These are phyloP conservation scores for Dryobota labecula DNA, from an alignment of 2,888 invertebrate genomes.

Conservation along the genomic window DNA sequence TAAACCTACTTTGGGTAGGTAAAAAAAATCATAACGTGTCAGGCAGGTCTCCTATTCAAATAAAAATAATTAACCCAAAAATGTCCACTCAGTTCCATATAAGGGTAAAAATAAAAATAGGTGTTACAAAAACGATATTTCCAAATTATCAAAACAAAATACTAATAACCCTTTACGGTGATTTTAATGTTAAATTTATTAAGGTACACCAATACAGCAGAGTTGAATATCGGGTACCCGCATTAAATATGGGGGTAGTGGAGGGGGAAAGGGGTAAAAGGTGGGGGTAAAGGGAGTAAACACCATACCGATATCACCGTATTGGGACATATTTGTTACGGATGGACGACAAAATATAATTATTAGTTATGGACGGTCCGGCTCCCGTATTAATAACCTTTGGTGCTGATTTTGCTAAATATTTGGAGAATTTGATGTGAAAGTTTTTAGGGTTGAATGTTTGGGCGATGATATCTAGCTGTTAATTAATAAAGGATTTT, in stretches of 20 bases:
- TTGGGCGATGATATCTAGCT: slow-evolving; percentile 7
- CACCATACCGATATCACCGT: slow-evolving; percentile 66
- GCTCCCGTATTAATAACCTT: slow-evolving; percentile 59
- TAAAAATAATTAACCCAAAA: slow-evolving; percentile 21
- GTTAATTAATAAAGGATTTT: slow-evolving; percentile 22
- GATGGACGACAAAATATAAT: slow-evolving; percentile 68
- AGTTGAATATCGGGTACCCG: slow-evolving; percentile 65
- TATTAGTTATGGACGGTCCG: slow-evolving; percentile 63
- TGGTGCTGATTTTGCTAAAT: slow-evolving; percentile 58
- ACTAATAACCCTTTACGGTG: slow-evolving; percentile 58
- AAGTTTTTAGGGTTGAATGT: slow-evolving; percentile 23
- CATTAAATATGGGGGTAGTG: slow-evolving; percentile 57
- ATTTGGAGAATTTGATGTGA: slow-evolving; percentile 38
- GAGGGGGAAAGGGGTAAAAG: slow-evolving; percentile 26
- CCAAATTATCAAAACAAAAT: slow-evolving; percentile 62
- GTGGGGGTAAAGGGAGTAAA: slow-evolving; percentile 38
- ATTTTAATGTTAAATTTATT: slow-evolving; percentile 67
- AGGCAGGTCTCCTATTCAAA: not conserved
- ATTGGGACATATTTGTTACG: slow-evolving; percentile 68
- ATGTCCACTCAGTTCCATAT: not conserved
- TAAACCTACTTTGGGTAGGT: no score
- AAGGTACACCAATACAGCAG: slow-evolving; percentile 64
- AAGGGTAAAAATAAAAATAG: slow-evolving; percentile 17
- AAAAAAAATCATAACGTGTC: not conserved
- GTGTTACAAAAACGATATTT: slow-evolving; percentile 56